These are phyloP conservation scores for Melanotaenia nigrans DNA, from an alignment of 2,797 vertebrate genomes.

Conservation along the genomic window DNA sequence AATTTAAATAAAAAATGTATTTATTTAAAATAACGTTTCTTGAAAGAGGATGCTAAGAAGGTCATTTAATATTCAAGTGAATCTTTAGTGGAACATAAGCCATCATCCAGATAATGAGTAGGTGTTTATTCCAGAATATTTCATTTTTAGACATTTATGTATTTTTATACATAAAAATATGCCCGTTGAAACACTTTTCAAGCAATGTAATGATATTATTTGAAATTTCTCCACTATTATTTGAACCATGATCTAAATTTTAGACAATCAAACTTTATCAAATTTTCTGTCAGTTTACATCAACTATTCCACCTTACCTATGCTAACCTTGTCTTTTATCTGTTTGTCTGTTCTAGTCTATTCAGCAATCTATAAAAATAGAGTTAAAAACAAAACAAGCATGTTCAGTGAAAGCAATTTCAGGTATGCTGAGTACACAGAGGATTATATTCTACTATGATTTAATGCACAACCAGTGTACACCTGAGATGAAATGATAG, in stretches of 20 bases:
- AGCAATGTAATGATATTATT: not conserved
- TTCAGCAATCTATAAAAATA: not conserved
- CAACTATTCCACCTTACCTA: not conserved
- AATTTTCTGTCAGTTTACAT: not conserved
- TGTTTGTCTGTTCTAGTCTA: not conserved
- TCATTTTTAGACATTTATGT: too few relatives aligned
- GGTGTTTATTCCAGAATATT: too few relatives aligned
- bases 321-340: not conserved
- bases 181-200: not conserved
- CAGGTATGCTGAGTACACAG: not conserved
- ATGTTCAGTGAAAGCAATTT: not conserved
- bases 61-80: too few relatives aligned
- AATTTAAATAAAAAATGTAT: not conserved
- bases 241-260: not conserved
- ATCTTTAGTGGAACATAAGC: too few relatives aligned
- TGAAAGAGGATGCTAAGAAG: not conserved
- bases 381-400: not conserved
- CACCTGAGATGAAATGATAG: conserved; percentile 7
- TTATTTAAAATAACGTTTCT: not conserved
- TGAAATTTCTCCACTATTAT: not conserved
- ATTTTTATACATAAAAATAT: not conserved
- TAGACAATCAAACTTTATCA: not conserved
- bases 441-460: conserved; percentile 2
- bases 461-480: conserved; percentile 19
- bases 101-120: too few relatives aligned